Conservation (phyloP, 2,113 vertebrate species). For the Grammomys dolichurus region DNA sequence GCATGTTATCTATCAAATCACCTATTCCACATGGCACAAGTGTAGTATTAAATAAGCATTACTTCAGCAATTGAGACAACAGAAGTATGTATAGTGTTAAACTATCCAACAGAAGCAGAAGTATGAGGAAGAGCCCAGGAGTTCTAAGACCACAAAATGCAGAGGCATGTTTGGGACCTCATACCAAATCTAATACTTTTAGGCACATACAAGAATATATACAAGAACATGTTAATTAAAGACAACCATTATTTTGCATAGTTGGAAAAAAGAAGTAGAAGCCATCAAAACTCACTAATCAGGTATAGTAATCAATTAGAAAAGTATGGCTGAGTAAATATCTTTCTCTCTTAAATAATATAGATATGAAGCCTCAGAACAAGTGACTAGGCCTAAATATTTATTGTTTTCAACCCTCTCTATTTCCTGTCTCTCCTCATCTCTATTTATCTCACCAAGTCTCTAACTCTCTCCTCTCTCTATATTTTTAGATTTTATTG, state of each 20-base stretch:
- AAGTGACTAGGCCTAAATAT: background rate
- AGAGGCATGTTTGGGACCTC: background rate
- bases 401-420: background rate
- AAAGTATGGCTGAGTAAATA: background rate
- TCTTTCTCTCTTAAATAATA: background rate
- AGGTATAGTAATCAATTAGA: background rate
- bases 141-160: background rate
- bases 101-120: background rate
- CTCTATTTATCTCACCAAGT: background rate
- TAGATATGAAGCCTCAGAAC: background rate
- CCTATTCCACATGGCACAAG: background rate
- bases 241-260: conserved; percentile 2
- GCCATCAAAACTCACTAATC: background rate
- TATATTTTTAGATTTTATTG: background rate
- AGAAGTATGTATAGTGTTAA: background rate
- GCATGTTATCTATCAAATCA: background rate
- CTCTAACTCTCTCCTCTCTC: background rate
- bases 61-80: background rate
- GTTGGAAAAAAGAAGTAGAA: background rate
- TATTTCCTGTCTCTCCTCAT: background rate
- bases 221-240: conserved; percentile 2
- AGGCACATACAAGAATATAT: background rate
- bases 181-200: conserved; percentile 5
- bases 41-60: background rate
- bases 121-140: background rate